Base-by-base conservation (phyloP, 2,888 invertebrate species). In the Oscheius sp. region DNA sequence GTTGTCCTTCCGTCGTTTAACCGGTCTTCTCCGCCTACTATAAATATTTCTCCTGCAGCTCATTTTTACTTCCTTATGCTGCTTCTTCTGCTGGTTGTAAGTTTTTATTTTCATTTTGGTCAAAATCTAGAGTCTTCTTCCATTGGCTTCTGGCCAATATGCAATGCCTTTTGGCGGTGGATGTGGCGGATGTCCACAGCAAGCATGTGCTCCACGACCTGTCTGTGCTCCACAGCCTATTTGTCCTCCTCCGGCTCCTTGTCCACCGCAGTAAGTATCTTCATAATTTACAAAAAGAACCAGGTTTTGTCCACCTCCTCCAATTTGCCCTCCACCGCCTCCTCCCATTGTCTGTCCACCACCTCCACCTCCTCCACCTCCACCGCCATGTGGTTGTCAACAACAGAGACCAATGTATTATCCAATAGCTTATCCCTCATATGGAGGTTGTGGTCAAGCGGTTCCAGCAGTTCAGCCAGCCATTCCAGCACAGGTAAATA, bases 211-310 rank as follows among this genome's bases (percentile, higher is more conserved):
- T 30, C 73, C 70, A n/a, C 68, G 61, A 6, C 69, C 73, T 12
- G 41, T 64, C 33, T 73, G 73, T 44, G 71, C 74, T 9, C 78
- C 73, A 14, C 78, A 70, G 26, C 73, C 73, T 14, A 65, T 73
- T 8, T 82, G 82, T 47, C 78, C 81, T 36, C 79, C 79, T n/a
- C 79, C 78, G 1, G 70, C 73, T 24, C 76, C 74, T 1, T 82
- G 82, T 26, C 82, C 80, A 17, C 74, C 76, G 8, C 77, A 74
- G 72, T 75, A 38, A 67, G 67, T 45, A 59, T 22, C 20, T 36
- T 9, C 36, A 36, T 8, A n/a, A n/a, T n/a, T n/a, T n/a, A n/a
- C n/a, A n/a, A n/a, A n/a, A n/a, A n/a, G n/a, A n/a, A n/a, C n/a
- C n/a, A 75, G 75, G 59, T 75, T 77, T 69, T 79, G 77, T 24